Conservation (phyloP, 2,888 invertebrate genomes). For the Agonopterix subpropinquella region DNA sequence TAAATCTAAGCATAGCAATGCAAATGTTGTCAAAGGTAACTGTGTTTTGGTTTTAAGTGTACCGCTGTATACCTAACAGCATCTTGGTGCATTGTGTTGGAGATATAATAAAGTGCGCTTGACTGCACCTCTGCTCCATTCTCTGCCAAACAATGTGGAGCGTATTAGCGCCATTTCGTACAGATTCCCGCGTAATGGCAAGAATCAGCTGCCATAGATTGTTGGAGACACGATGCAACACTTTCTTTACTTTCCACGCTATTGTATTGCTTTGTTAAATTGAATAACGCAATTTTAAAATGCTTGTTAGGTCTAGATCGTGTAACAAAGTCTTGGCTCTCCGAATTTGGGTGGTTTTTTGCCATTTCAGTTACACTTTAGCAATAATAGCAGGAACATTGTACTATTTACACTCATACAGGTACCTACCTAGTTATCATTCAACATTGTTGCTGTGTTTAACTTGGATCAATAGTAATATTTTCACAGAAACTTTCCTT, state of each 20-base stretch:
- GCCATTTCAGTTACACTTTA: no score
- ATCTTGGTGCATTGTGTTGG: conserved; percentile 38
- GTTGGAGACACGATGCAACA: conserved; percentile 13
- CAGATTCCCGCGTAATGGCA: conserved; percentile 13
- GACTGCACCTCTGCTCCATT: conserved; percentile 32
- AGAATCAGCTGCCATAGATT: conserved; percentile 6
- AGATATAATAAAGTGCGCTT: conserved; percentile 47
- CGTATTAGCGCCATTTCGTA: conserved; percentile 24
- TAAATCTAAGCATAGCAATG: no score
- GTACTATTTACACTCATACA: no score
- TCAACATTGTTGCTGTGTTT: neutral
- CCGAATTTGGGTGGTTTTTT: no score
- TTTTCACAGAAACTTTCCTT: no score
- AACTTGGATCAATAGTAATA: no score
- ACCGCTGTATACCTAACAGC: conserved; percentile 24
- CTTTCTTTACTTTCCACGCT: conserved; percentile 36
- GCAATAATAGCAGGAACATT: no score
- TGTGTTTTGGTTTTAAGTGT: conserved; percentile 17
- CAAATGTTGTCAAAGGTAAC: no score
- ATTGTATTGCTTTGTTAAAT: conserved; percentile 17
- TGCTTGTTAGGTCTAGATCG: neutral
- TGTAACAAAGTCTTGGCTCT: no score
- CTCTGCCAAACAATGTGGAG: conserved; percentile 30
- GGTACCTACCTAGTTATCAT: neutral
- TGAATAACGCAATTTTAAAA: neutral